Evolutionary conservation across 2,797 vertebrate genomes (phyloP), one percentile per base, ranked within the genome.

Genomic region (Micropoecilia bifurca): DNA sequence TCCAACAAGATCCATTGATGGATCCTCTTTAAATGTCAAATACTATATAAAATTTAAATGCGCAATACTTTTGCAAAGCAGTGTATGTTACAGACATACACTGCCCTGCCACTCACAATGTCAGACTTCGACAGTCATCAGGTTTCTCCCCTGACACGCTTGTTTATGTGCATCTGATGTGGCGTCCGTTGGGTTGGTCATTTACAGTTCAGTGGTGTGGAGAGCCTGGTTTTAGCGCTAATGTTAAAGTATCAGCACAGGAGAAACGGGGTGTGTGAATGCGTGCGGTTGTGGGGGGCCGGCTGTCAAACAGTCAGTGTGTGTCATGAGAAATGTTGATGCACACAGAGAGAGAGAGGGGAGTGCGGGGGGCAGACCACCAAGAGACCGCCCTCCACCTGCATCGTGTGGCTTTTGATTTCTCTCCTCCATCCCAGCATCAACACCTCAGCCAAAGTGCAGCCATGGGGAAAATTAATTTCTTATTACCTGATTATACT

Each of bases 401-500:
- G 71, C 78, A 55, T 90, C 81, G 68, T 78, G 81, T 75, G 83
- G 68, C 87, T 85, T 78, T 13, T 75, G 81, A 82, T 87, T 93
- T 83, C 90, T 88, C 73, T 82, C 81, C 79, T 79, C 53, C 78
- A 83, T 82, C 78, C 85, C 82, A 87, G 92, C 93, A 94, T 95
- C 93, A 96, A 94, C 90, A 92, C 90, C 91, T 94, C 89, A 95
- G 90, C 93, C 91, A 96, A 95, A 93, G 94, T 93, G 95, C 95
- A 96, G 91, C 91, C 93, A 95, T 95, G 95, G 92, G 93, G 95
- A 96, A 96, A 96, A 95, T 95, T 90, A 94, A 96, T 94, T 93
- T 94, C 93, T 95, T 95, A 96, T 93, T 92, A 93, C 89, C 93
- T 88, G 92, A 95, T 95, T 94, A 95, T 93, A 90, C 94, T 95